phyloP scores from a whole-genome alignment of 2,797 vertebrate genomes.

The Neostethus bicornis region DNA sequence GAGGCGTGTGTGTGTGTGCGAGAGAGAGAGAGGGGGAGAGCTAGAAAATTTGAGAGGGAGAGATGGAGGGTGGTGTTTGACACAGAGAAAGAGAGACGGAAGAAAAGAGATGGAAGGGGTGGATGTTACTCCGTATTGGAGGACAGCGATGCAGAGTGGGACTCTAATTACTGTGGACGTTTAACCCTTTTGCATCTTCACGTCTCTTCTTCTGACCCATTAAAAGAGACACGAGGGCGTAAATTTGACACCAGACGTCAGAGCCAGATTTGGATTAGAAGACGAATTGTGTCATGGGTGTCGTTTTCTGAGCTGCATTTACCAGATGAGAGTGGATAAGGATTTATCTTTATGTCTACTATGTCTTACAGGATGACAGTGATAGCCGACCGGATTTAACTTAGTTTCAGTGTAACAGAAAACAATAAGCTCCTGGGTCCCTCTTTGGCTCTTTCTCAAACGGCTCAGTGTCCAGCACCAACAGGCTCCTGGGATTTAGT shows the following conservation, averaged over 20 bases:
- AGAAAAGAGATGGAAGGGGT: slow-evolving; percentile 46
- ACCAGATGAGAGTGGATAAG: slow-evolving; percentile 44
- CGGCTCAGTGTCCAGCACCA: slow-evolving; percentile 49
- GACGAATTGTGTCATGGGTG: slow-evolving; percentile 59
- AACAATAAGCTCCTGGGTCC: neutral
- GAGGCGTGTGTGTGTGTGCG: slow-evolving; percentile 40
- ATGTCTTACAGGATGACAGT: slow-evolving; percentile 9
- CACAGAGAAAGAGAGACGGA: slow-evolving; percentile 31
- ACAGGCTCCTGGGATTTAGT: slow-evolving; percentile 44
- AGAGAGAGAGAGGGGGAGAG: slow-evolving; percentile 13
- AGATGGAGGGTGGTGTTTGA: slow-evolving; percentile 1
- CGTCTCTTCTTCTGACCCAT: slow-evolving; percentile 61
- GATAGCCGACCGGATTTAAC: slow-evolving; percentile 14
- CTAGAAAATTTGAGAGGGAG: slow-evolving; percentile 7
- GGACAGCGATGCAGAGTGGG: slow-evolving; percentile 68
- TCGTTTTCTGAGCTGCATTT: slow-evolving; percentile 55
- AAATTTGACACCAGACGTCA: slow-evolving; percentile 66
- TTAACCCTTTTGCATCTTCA: slow-evolving; percentile 80
- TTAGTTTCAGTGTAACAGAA: slow-evolving; percentile 19
- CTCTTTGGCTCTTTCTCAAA: slow-evolving; percentile 28
- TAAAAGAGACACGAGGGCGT: slow-evolving; percentile 54
- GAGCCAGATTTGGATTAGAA: slow-evolving; percentile 67
- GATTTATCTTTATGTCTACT: slow-evolving; percentile 48
- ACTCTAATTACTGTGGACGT: slow-evolving; percentile 79
- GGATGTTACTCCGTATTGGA: slow-evolving; percentile 79